A percentile compares a stretch with the other conserved stretches of the same genome.
phyloP scores from a whole-genome alignment of 2,888 invertebrate genomes.

The Sarcophaga caerulescens region DNA sequence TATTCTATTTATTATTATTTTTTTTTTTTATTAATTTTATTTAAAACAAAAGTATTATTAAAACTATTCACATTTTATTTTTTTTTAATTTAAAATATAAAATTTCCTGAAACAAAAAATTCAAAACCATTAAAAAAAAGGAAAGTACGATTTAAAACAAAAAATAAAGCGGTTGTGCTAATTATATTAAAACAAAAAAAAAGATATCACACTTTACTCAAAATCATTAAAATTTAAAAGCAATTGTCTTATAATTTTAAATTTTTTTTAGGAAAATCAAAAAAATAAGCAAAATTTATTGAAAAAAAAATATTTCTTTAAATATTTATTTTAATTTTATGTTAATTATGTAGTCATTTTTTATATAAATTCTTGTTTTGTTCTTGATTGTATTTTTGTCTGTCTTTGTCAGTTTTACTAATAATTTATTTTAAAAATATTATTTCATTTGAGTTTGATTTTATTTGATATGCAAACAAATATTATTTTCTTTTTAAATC shows the following conservation, averaged over 20 bases:
- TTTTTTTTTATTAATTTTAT: conserved; percentile 31
- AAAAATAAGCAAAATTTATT: conserved; percentile 9
- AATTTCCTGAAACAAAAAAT: conserved; percentile 12
- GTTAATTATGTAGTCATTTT: conserved; percentile 8
- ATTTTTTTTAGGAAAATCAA: background rate
- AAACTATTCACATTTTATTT: conserved; percentile 5
- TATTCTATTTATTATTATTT: background rate
- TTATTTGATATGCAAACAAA: conserved; percentile 7
- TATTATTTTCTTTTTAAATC: conserved; percentile 39
- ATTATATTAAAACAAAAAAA: conserved; percentile 14
- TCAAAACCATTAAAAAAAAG: background rate
- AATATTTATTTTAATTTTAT: background rate
- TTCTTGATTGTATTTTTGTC: conserved; percentile 14
- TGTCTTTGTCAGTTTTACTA: conserved; percentile 31
- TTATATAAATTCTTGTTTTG: conserved; percentile 22
- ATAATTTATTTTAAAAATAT: conserved; percentile 16
- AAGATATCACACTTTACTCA: conserved; percentile 29
- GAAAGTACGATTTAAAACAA: conserved; percentile 24
- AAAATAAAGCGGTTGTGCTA: conserved; percentile 58
- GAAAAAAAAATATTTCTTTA: background rate
- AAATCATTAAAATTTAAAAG: conserved; percentile 29
- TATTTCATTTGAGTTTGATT: background rate
- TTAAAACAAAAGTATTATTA: conserved; percentile 61
- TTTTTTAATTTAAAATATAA: conserved; percentile 25
- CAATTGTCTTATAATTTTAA: conserved; percentile 42